Percentiles rank a stretch among this genome's conserved stretches.
phyloP scores from a whole-genome alignment of 2,113 vertebrate species.

The Fukomys damarensis region DNA sequence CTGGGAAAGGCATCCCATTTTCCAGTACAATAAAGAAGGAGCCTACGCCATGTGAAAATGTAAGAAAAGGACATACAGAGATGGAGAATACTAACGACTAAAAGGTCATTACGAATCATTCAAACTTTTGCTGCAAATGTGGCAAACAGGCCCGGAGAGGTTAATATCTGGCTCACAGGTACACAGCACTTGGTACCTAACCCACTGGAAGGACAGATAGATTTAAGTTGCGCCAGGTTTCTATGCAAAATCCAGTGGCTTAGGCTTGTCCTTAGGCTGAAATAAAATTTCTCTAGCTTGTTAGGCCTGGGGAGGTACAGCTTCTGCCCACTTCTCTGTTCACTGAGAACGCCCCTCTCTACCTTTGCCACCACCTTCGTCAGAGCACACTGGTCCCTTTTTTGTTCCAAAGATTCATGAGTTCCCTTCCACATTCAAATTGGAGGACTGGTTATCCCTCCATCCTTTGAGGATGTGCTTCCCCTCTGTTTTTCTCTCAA shows the following conservation, averaged over 20 bases:
- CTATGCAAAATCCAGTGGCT: background rate
- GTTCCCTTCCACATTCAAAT: background rate
- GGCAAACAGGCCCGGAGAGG: conserved; percentile 11
- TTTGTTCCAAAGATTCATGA: background rate
- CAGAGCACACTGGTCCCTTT: background rate
- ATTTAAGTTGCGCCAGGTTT: background rate
- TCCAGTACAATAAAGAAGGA: background rate
- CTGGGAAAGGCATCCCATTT: background rate
- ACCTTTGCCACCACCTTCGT: background rate
- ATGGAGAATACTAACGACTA: background rate
- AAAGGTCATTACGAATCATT: background rate
- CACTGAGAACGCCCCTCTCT: background rate
- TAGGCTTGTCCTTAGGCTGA: background rate
- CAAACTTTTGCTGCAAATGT: background rate
- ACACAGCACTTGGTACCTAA: background rate
- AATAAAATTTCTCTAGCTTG: background rate
- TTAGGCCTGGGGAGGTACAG: too few relatives aligned
- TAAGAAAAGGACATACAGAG: background rate
- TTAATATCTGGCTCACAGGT: background rate
- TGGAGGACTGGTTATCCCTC: background rate
- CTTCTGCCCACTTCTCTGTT: background rate
- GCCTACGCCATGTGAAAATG: background rate
- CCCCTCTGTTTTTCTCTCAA: background rate
- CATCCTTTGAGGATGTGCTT: background rate
- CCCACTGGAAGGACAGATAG: background rate